Percentiles rank a stretch among this genome's conserved stretches.
phyloP scores from a whole-genome alignment of 2,113 vertebrate species.

The Phocoena phocoena region DNA sequence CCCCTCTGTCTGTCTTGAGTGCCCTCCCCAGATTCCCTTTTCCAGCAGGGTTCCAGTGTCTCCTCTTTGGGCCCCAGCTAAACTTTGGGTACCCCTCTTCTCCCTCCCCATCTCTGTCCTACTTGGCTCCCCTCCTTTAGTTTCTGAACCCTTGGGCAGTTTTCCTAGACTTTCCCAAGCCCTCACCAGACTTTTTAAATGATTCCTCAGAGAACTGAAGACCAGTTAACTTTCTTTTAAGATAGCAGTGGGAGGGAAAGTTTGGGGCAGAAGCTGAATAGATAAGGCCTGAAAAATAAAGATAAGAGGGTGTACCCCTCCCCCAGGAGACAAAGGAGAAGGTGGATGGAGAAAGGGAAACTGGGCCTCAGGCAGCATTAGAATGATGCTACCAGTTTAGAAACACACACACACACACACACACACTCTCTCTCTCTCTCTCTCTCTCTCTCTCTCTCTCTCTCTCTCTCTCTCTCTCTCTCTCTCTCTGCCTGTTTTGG shows the following conservation, averaged over 20 bases:
- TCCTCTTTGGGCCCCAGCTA: background rate
- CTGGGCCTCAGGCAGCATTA: background rate
- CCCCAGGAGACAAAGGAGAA: background rate
- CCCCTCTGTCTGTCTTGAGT: background rate
- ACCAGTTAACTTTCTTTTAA: background rate
- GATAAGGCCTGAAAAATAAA: slow-evolving; percentile 49
- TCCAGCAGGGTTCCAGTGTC: background rate
- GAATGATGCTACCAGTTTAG: background rate
- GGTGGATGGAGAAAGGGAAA: background rate
- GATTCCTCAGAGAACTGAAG: background rate
- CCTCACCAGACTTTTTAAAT: background rate
- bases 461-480: background rate
- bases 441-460: background rate
- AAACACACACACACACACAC: background rate
- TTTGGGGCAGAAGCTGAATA: background rate
- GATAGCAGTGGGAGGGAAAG: background rate
- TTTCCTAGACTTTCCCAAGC: background rate
- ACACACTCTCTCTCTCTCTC: too few relatives aligned
- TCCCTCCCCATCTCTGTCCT: background rate
- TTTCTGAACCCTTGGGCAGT: background rate
- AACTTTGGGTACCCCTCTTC: background rate
- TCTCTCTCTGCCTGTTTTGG: background rate
- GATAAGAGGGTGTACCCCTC: slow-evolving; percentile 46
- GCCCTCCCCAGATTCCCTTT: background rate
- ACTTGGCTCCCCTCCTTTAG: background rate